Evolutionary conservation across 2,888 invertebrate species (phyloP), one percentile per base, ranked within the genome.

Genomic region (Cantharis nigra): DNA sequence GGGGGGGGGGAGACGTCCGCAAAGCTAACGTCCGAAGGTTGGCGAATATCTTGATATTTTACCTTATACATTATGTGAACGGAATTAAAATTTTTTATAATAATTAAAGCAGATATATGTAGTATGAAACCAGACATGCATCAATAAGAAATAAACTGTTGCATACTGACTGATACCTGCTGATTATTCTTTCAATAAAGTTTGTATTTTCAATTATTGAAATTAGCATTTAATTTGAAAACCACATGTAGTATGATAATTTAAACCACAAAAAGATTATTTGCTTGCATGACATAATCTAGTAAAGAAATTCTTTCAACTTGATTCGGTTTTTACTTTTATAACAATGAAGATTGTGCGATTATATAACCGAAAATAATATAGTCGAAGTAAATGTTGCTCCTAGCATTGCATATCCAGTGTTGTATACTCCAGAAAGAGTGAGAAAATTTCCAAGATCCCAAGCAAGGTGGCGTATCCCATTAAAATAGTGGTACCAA

Each of bases 391-490:
- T 28, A 9, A 64, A 11, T n/a, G 80, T n/a, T n/a, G 65, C 20
- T n/a, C 23, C 80, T 28, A 87, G 49, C 88, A 92, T 91, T 79
- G 87, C 85, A 87, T 93, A 93, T 82, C 94, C 94, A 81, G 95
- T 95, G 7, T 90, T 86, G 83, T 95, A 95, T 1, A 96, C 94
- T 87, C 94, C 92, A 85, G 93, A 94, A 75, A 96, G 92, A 7
- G 93, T 91, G 67, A 96, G 89, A 80, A 93, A 94, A 84, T 91
- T 91, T 26, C 95, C 95, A 0, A 92, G 90, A 83, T 96, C 96
- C 96, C 96, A 96, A 71, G 95, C 91, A 89, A 98, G 91, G 91
- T 98, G 98, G 78, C 98, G 92, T 76, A 98, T 90, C 79, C 98
- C 98, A 87, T 97, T 98, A 78, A 92, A 92, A 74, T 93, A 92